A percentile compares a stretch with the other conserved stretches of the same genome.
These are phyloP conservation scores for Nixonia krombeini DNA, from an alignment of 1,140 invertebrate species.

Conservation along the genomic window DNA sequence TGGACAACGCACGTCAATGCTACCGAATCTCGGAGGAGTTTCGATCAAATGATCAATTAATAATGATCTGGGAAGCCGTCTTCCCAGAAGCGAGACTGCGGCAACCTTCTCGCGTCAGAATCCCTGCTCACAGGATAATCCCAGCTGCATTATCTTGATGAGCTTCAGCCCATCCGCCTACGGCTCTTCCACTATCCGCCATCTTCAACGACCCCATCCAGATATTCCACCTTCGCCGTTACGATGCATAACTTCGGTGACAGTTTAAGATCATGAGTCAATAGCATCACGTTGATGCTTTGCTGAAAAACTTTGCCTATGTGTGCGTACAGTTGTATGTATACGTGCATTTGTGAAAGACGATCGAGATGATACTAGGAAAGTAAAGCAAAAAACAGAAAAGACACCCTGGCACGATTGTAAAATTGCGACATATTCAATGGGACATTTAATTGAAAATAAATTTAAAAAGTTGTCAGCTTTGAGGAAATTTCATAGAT, in stretches of 20 bases:
- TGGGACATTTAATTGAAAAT: too few species aligned
- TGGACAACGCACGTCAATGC: slow-evolving; percentile 50
- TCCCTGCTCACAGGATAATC: slow-evolving; percentile 63
- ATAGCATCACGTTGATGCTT: slow-evolving; percentile 22
- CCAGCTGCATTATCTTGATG: slow-evolving; percentile 71
- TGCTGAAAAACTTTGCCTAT: not conserved
- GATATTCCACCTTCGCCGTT: slow-evolving; percentile 40
- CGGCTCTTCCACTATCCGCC: slow-evolving; percentile 29
- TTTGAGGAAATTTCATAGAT: too few species aligned
- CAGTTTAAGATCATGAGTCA: slow-evolving; percentile 43
- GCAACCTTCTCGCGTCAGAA: slow-evolving; percentile 53
- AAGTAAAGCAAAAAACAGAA: too few species aligned
- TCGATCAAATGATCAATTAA: slow-evolving; percentile 70
- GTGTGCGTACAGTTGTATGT: too few species aligned
- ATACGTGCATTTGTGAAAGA: too few species aligned
- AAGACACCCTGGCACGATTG: too few species aligned
- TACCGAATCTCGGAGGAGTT: slow-evolving; percentile 57
- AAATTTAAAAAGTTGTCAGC: too few species aligned
- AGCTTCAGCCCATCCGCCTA: slow-evolving; percentile 59
- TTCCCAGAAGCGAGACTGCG: slow-evolving; percentile 53
- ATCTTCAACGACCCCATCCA: slow-evolving; percentile 41
- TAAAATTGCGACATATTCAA: too few species aligned
- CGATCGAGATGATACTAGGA: too few species aligned
- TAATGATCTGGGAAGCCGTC: slow-evolving; percentile 59
- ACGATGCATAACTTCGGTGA: slow-evolving; percentile 37